Base-by-base conservation (phyloP, 2,888 invertebrate genomes). In the Periphyllus acericola region DNA sequence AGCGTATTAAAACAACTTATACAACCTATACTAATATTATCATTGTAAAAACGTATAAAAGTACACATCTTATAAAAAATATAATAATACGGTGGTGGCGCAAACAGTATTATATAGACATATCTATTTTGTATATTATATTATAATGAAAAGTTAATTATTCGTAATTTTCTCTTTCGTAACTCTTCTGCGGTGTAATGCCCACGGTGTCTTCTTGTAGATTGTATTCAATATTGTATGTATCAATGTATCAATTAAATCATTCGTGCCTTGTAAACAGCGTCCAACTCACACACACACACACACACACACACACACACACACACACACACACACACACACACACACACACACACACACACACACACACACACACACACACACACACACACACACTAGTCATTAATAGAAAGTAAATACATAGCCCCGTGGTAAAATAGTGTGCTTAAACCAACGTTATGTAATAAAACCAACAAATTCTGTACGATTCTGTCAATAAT, bases 341-440 rank as follows among this genome's bases (percentile, higher is more conserved):
- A 46, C 46, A 9, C 46, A 46, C 46, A 46, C 46, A 46, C 46
- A 46, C 46, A 46, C 46, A 46, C 46, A 46, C 46, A 46, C 46
- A 46, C 46, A 52, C 55, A 60, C 25, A 25, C 36, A 55, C 21
- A 25, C 36, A 29, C 14, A 29, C 29, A 76, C n/a, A 60, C 8
- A 36, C 36, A 36, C 36, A 0, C 21, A 60, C 36, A 80, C 14
- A 36, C 46, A 46, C 81, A 55, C 72, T 52, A 72, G 55, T 83
- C 52, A 83, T 55, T 83, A 83, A 55, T 83, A 83, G 72, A 83
- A 83, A 83, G 83, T 72, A n/a, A 72, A 52, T 21, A 29, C 40
- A 25, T 32, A 46, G 32, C 46, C 34, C 17, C 0, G 52, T 83
- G n/a, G 46, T 74, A 34, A 40, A 71, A 32, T 82, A 25, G 68